Percentiles rank a stretch among this genome's conserved stretches.
phyloP scores from a whole-genome alignment of 2,797 vertebrate genomes.

The Okamejei kenojei region DNA sequence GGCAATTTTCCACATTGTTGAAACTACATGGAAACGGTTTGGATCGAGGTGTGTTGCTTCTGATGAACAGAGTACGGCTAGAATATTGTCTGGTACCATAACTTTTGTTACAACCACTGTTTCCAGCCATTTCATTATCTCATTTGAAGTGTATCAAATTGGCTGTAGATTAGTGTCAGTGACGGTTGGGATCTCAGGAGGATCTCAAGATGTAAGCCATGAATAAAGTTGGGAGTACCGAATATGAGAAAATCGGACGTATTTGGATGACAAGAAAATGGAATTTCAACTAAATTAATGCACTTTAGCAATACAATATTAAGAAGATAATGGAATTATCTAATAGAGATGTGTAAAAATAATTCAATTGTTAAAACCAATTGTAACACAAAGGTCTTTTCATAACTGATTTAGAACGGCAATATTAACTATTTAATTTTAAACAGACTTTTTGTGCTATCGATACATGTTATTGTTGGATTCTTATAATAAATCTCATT shows the following conservation, averaged over 20 bases:
- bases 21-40: no score
- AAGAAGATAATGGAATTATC: background rate
- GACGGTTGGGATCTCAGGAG: no score
- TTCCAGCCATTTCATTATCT: no score
- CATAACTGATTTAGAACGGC: background rate
- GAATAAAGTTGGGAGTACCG: background rate
- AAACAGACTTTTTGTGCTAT: background rate
- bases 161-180: no score
- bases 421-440: background rate
- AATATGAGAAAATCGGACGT: background rate
- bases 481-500: background rate
- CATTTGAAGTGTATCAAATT: no score
- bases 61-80: no score
- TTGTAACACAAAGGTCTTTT: background rate
- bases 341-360: background rate
- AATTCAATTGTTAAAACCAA: background rate
- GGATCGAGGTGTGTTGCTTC: no score
- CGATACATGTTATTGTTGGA: background rate
- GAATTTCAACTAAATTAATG: background rate
- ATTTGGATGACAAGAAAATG: background rate
- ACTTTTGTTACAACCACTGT: no score
- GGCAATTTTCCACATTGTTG: no score
- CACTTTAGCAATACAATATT: background rate
- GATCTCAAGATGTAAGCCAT: background rate
- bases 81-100: no score